phyloP scores from a whole-genome alignment of 2,888 invertebrate genomes.

The Acholoe squamosa region DNA sequence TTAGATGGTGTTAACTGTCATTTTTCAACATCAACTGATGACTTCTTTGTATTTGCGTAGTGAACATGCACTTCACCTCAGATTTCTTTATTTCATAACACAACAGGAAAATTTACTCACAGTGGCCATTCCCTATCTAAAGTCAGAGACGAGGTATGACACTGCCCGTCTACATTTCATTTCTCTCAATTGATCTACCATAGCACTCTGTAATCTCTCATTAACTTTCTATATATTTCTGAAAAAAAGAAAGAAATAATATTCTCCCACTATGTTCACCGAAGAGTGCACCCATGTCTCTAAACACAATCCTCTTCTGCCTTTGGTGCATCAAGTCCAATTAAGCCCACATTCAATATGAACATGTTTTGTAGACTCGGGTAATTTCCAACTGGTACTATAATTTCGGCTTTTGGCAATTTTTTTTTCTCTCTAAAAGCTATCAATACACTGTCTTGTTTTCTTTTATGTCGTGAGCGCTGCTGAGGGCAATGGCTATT shows the following conservation, averaged over 20 bases:
- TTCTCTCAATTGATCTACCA: background rate
- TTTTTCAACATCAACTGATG: background rate
- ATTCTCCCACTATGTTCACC: background rate
- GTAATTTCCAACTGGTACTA: constrained; percentile 53
- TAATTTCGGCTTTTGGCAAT: constrained; percentile 53
- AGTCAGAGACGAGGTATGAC: constrained; percentile 14
- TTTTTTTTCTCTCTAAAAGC: constrained; percentile 22
- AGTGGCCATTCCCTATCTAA: constrained; percentile 31
- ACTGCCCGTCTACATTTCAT: background rate
- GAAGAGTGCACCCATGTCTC: constrained; percentile 4
- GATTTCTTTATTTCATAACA: background rate
- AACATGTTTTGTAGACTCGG: constrained; percentile 46
- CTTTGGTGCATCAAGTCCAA: constrained; percentile 43
- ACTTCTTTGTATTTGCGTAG: background rate
- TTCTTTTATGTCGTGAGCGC: constrained; percentile 11
- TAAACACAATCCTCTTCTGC: background rate
- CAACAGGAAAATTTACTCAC: background rate
- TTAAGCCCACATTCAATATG: constrained; percentile 42
- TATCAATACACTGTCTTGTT: background rate
- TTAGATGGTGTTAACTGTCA: too few species aligned
- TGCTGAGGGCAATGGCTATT: constrained; percentile 16
- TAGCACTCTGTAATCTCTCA: constrained; percentile 33
- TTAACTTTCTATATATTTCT: background rate
- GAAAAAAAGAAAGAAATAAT: background rate
- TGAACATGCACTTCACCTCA: background rate